Evolutionary conservation across 2,888 invertebrate species (phyloP).

Genomic region (Homarus gammarus): DNA sequence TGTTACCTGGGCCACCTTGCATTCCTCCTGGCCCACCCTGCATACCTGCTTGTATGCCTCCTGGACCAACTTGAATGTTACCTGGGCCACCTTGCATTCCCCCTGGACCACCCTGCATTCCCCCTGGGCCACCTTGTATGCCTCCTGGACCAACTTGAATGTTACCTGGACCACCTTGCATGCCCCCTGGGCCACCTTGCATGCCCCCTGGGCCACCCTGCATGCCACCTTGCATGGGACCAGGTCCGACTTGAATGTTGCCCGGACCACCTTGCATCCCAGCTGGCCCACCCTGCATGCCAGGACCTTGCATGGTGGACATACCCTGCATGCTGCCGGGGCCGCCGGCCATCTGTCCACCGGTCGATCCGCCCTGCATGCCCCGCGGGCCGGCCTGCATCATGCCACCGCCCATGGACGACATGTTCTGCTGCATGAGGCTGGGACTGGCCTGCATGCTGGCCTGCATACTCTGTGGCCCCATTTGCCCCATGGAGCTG

Average conservation of each 20-base stretch:
- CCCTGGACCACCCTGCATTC: constrained; percentile 58
- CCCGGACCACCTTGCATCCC: constrained; percentile 54
- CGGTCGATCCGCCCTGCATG: constrained; percentile 21
- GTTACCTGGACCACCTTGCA: constrained; percentile 41
- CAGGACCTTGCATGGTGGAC: constrained; percentile 42
- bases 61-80: constrained; percentile 51
- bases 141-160: constrained; percentile 44
- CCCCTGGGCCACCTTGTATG: constrained; percentile 41
- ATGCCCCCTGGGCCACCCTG: constrained; percentile 55
- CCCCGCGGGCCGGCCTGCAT: constrained; percentile 49
- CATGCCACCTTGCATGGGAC: constrained; percentile 51
- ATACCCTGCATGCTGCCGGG: constrained; percentile 50
- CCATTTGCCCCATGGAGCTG: constrained; percentile 41
- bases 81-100: constrained; percentile 55
- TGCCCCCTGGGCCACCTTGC: constrained; percentile 32
- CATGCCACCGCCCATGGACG: constrained; percentile 64
- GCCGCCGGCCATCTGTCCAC: constrained; percentile 9
- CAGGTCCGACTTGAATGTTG: constrained; percentile 34
- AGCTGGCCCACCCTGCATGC: constrained; percentile 33
- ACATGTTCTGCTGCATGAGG: constrained; percentile 56
- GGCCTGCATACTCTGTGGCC: constrained; percentile 36
- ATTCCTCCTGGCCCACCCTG: constrained; percentile 34
- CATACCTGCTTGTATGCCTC: constrained; percentile 42
- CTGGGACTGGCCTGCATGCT: constrained; percentile 29
- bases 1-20: constrained; percentile 41